Evolutionary conservation across 2,113 vertebrate genomes (phyloP), one percentile per base, ranked within the genome.

Genomic region (Notothenia coriiceps): DNA sequence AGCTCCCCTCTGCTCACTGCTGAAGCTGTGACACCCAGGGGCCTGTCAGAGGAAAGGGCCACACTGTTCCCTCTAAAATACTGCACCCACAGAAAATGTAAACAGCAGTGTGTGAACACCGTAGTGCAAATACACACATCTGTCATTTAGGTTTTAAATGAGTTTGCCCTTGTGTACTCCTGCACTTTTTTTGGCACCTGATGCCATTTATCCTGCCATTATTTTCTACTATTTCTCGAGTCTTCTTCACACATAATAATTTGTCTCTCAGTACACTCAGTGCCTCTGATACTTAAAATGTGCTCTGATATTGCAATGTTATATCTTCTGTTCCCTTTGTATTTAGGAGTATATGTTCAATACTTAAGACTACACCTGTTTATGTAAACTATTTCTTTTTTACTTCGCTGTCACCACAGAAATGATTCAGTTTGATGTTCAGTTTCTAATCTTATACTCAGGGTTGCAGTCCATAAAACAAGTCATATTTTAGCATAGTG

Each of bases 1-100:
- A 85, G 90, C 90, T 90, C 89, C 88, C 81, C 85, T 92, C 86
- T 91, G 84, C 91, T 92, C 87, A 57, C 75, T 79, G 86, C 91
- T 77, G 70, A 69, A 17, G 78, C 79, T 80, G 65, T 88, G 89
- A 87, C 91, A 87, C 79, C 77, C 51, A 57, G 52, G 69, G 84
- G 56, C 82, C 83, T 86, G 82, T 83, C 71, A 87, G 66, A 80
- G 74, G 73, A 82, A 75, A 76, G 73, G 50, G 66, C 74, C 64
- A 43, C 55, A 7, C 61, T 82, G 67, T 79, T 75, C 74, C 43
- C 66, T 72, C 49, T n/a, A 57, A 59, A 66, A 47, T 57, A 61
- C 66, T 79, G 74, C 81, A 74, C 69, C 72, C 77, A 59, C 50
- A 67, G 51, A 76, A 76, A 54, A 80, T 84, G 77, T 75, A 81